phyloP scores from a whole-genome alignment of 2,888 invertebrate genomes.

The Bellardia bayeri region DNA sequence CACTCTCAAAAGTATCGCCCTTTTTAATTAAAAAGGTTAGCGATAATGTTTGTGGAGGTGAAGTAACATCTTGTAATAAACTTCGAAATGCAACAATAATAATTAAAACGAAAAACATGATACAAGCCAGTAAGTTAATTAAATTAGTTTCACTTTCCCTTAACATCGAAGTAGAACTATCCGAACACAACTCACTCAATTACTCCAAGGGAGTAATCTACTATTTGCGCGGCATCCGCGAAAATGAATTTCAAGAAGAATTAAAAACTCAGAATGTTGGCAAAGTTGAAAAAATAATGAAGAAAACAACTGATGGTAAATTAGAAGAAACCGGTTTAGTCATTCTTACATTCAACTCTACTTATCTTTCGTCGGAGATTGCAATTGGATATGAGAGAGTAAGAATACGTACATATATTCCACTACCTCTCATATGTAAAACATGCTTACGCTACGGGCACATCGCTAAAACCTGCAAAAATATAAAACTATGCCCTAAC shows the following conservation, averaged over 20 bases:
- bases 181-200: slow-evolving; percentile 14
- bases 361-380: not conserved
- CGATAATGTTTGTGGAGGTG: no score
- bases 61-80: no score
- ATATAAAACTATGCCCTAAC: no score
- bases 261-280: not conserved
- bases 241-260: not conserved
- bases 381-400: slow-evolving; percentile 1
- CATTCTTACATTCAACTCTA: slow-evolving; percentile 1
- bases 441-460: not conserved
- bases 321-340: slow-evolving; percentile 5
- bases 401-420: not conserved
- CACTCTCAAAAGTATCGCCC: not conserved
- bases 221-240: slow-evolving; percentile 2
- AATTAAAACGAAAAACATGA: no score
- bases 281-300: slow-evolving; percentile 5
- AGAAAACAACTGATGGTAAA: not conserved
- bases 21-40: no score
- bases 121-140: not conserved
- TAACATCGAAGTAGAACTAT: not conserved
- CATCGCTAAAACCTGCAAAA: not conserved
- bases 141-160: not conserved
- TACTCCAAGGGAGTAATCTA: slow-evolving; percentile 23
- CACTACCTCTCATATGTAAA: not conserved
- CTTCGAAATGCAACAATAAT: no score